Percentiles rank a stretch among this genome's conserved stretches.
Conservation (phyloP, 35 echinoderm and acorn worm species). For the Apostichopus californicus region DNA sequence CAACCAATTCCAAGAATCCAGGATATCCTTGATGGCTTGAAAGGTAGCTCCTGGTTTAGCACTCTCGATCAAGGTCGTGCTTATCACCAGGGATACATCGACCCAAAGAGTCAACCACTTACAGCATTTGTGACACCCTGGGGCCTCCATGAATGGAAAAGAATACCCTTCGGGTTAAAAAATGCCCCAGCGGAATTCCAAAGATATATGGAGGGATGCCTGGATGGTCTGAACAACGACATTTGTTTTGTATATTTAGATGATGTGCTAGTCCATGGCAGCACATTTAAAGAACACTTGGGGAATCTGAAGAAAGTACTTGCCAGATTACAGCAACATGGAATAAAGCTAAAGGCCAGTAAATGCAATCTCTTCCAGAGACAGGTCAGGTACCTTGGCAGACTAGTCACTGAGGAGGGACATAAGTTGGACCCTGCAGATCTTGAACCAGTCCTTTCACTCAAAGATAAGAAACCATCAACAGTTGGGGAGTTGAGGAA, state of each 20-base stretch:
- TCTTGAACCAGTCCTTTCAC: too few relatives aligned
- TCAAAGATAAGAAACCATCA: too few relatives aligned
- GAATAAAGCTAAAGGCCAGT: conserved; percentile 53
- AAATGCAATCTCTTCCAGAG: background rate
- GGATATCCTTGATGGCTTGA: conserved; percentile 64
- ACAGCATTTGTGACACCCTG: conserved; percentile 86
- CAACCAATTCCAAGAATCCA: background rate
- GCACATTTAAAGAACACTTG: conserved; percentile 64
- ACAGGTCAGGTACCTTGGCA: too few relatives aligned
- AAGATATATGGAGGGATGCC: conserved; percentile 56
- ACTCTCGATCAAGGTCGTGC: conserved; percentile 53
- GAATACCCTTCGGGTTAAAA: conserved; percentile 64
- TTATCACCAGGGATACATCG: conserved; percentile 74
- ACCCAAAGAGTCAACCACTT: conserved; percentile 44
- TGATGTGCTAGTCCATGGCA: conserved; percentile 70
- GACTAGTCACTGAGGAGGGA: too few relatives aligned
- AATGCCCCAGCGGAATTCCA: conserved; percentile 77
- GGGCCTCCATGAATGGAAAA: conserved; percentile 74
- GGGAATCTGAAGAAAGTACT: conserved; percentile 31
- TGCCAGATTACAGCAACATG: conserved; percentile 21
- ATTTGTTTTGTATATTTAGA: conserved; percentile 65
- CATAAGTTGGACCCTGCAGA: too few relatives aligned
- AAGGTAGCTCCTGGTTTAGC: conserved; percentile 60
- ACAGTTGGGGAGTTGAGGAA: too few relatives aligned
- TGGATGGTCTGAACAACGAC: conserved; percentile 30